Base-by-base conservation (phyloP, 2,797 vertebrate genomes). In the Poeciliopsis paucimaculata region DNA sequence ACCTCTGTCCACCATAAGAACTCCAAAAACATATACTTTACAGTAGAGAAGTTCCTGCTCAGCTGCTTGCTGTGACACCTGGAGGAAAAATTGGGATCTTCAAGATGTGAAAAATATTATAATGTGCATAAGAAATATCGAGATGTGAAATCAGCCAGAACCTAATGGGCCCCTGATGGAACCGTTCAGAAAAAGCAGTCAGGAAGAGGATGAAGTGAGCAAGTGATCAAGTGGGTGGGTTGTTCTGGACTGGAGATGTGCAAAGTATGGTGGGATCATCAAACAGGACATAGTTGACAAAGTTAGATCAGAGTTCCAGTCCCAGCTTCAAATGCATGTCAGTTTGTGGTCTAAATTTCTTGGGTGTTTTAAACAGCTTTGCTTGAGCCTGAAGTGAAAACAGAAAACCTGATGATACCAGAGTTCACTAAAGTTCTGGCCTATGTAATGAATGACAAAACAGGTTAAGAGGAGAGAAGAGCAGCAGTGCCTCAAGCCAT, bases 261-360 rank as follows among this genome's bases (percentile, higher is more conserved):
- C 46, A 73, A 90, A 91, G 82, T 90, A 66, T 91, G 89, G 83
- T 87, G 84, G 78, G 91, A 82, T 84, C 87, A 90, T 91, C 86
- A 92, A 86, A 81, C 71, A 16, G 79, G 71, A 76, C 75, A 87
- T 82, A 82, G 81, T 53, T 83, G 88, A 66, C 18, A n/a, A 88
- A 86, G 76, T 16, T 36, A 39, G 72, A 86, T 88, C 80, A 78
- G 82, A 81, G 82, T 82, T 82, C 85, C 43, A 15, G 79, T 79
- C 84, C 77, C 70, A 53, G 80, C 86, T 87, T n/a, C 76, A 41
- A 36, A 45, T 78, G 85, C 78, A 83, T 41, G 41, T 12, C 87
- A 86, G 79, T 87, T 76, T 86, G 78, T 55, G 72, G 80, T 53
- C 80, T 84, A 85, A 84, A 72, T 90, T 84, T 84, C 75, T 85